Conservation (phyloP, 2,888 invertebrate species). For the Epistrophella euchroma region DNA sequence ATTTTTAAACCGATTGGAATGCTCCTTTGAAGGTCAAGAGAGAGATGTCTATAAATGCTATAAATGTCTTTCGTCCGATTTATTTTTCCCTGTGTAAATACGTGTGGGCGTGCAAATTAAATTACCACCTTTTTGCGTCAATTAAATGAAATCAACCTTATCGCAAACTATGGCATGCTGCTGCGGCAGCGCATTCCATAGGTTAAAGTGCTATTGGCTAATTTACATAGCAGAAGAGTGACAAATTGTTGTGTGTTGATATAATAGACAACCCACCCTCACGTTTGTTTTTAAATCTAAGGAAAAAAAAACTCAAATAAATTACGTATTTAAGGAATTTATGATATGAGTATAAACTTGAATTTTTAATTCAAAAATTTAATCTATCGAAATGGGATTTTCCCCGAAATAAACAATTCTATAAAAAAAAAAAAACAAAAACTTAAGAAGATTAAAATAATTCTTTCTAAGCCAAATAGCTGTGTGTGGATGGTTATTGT, state of each 20-base stretch:
- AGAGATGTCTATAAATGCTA: constrained; percentile 37
- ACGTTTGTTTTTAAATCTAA: constrained; percentile 15
- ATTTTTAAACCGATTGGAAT: constrained; percentile 62
- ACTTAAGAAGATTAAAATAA: constrained; percentile 1
- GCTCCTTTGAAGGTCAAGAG: constrained; percentile 47
- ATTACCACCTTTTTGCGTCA: constrained; percentile 44
- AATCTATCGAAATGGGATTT: constrained; percentile 11
- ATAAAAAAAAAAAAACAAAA: neutral
- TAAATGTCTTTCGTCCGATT: constrained; percentile 18
- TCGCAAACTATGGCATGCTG: constrained; percentile 19
- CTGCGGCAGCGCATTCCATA: constrained; percentile 5
- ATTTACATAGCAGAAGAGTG: constrained; percentile 35
- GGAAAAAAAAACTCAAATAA: constrained; percentile 29
- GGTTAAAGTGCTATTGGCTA: constrained; percentile 20
- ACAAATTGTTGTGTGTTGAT: constrained; percentile 28
- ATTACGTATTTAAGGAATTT: constrained; percentile 37
- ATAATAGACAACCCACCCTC: constrained; percentile 51
- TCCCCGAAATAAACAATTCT: constrained; percentile 4
- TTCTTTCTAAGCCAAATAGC: neutral
- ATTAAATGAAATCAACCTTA: constrained; percentile 46
- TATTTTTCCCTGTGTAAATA: constrained; percentile 40
- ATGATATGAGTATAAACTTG: neutral
- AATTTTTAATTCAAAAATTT: constrained; percentile 9
- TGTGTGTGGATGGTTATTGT: neutral
- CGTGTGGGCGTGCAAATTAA: constrained; percentile 59